A percentile compares a stretch with the other conserved stretches of the same genome.
phyloP scores from a whole-genome alignment of 2,888 invertebrate genomes.

The Aphidius colemani region DNA sequence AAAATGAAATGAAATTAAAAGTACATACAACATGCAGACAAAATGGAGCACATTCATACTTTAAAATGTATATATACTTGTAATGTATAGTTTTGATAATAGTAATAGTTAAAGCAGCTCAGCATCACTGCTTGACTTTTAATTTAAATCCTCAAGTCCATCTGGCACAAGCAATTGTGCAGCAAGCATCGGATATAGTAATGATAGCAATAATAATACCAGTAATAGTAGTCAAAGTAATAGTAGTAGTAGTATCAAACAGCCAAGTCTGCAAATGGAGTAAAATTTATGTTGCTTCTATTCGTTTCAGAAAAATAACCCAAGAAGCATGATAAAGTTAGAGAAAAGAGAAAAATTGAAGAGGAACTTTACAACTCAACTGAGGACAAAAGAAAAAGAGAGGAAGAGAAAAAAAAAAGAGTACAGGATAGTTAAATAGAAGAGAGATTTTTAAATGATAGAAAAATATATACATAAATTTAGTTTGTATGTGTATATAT shows the following conservation, averaged over 20 bases:
- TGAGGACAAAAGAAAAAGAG: too few relatives aligned
- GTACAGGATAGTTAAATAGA: too few relatives aligned
- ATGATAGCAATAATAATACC: constrained; percentile 11
- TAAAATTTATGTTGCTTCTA: neutral
- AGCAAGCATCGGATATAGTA: neutral
- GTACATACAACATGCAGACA: too few relatives aligned
- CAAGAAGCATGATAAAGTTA: neutral
- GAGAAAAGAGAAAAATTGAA: neutral
- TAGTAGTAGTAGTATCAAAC: neutral
- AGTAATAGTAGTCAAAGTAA: constrained; percentile 2
- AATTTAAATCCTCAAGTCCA: constrained; percentile 26
- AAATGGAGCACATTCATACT: neutral
- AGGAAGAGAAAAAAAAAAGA: too few relatives aligned
- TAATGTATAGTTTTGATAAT: neutral
- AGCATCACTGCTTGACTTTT: constrained; percentile 9
- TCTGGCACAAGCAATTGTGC: constrained; percentile 15
- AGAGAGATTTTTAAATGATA: too few relatives aligned
- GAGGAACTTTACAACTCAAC: neutral
- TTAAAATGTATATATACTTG: neutral
- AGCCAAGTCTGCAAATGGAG: neutral
- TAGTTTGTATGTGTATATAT: too few relatives aligned
- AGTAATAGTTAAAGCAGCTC: neutral
- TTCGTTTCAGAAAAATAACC: too few relatives aligned
- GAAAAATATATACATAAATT: too few relatives aligned
- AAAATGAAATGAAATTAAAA: too few relatives aligned